Conservation (phyloP, 2,113 vertebrate species). For the Microtus montanus region DNA sequence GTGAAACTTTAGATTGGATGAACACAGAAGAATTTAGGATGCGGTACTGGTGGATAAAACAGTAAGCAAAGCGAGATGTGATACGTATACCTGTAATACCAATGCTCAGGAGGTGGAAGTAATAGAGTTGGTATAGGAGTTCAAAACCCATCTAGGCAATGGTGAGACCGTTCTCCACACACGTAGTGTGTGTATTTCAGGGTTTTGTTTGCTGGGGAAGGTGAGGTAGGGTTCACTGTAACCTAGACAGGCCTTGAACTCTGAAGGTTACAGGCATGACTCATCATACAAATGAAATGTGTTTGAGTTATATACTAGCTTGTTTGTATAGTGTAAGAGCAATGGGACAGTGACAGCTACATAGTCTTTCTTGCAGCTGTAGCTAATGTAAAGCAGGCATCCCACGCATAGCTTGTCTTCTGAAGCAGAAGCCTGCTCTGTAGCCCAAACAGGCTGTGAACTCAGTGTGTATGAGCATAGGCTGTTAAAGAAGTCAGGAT, state of each 20-base stretch:
- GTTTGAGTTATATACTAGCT: background rate
- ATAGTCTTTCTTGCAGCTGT: background rate
- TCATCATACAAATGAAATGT: background rate
- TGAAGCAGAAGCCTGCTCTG: too few species aligned
- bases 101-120: background rate
- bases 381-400: background rate
- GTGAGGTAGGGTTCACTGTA: background rate
- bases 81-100: background rate
- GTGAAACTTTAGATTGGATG: background rate
- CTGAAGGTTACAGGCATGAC: background rate
- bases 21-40: background rate
- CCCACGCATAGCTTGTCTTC: background rate
- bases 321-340: background rate
- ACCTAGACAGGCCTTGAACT: background rate
- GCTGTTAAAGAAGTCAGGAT: background rate
- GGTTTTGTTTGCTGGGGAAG: background rate
- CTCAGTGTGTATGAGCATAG: background rate
- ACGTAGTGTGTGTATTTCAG: background rate
- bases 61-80: background rate
- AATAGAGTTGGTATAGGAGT: background rate
- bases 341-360: background rate
- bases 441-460: background rate
- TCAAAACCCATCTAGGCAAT: background rate
- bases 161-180: background rate
- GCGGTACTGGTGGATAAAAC: background rate